Conservation (phyloP, 2,888 invertebrate genomes). For the Rhamphomyia laevipes region DNA sequence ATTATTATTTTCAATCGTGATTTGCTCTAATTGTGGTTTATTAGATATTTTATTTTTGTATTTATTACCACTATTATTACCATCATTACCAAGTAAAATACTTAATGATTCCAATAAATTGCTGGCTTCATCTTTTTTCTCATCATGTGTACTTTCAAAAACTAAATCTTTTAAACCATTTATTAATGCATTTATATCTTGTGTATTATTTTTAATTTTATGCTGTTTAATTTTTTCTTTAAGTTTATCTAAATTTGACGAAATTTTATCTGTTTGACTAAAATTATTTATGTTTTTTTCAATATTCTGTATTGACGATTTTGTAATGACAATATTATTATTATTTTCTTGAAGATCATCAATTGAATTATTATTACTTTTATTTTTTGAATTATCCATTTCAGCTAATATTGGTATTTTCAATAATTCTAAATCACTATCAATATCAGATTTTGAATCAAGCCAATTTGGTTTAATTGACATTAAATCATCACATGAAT, state of each 20-base stretch:
- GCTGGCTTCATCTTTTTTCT: constrained; percentile 18
- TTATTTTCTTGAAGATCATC: too few relatives aligned
- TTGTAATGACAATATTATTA: too few relatives aligned
- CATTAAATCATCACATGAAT: constrained; percentile 21
- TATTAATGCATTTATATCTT: constrained; percentile 19
- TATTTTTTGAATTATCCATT: constrained; percentile 8
- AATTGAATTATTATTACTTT: constrained; percentile 7
- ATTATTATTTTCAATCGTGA: not conserved
- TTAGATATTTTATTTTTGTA: not conserved
- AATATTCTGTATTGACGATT: too few relatives aligned
- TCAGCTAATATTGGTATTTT: constrained; percentile 20
- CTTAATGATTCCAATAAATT: constrained; percentile 21
- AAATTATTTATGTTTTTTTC: not conserved
- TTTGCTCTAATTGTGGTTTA: not conserved
- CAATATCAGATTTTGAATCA: constrained; percentile 21
- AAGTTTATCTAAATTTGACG: constrained; percentile 10
- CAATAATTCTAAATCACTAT: constrained; percentile 21
- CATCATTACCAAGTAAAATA: constrained; percentile 13
- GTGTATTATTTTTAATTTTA: constrained; percentile 14
- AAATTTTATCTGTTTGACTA: constrained; percentile 1
- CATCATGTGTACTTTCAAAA: constrained; percentile 15
- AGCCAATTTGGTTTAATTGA: constrained; percentile 15
- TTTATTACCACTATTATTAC: constrained; percentile 2
- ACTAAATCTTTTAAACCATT: constrained; percentile 19
- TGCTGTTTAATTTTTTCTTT: constrained; percentile 15